Evolutionary conservation across 2,797 vertebrate species (phyloP), one percentile per base, ranked within the genome.

Genomic region (Knipowitschia caucasica): DNA sequence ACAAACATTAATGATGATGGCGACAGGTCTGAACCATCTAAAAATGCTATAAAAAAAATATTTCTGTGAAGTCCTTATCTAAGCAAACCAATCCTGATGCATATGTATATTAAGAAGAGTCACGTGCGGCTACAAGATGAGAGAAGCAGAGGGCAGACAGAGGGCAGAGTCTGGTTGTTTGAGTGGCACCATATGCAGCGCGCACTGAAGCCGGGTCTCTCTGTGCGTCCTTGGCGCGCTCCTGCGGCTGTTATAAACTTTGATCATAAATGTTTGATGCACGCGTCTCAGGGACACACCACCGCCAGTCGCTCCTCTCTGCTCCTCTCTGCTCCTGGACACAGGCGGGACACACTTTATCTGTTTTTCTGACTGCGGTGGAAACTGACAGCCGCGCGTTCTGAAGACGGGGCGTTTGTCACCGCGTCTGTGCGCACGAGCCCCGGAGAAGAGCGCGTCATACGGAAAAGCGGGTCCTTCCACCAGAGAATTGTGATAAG

Each of bases 341-440:
- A 44, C 65, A 44, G 20, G 29, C 47, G 59, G 36, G 59, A 42
- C 53, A 6, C 64, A 56, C 72, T 78, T 25, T n/a, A n/a, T 10
- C 6, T 69, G 57, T 62, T 69, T 54, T 70, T 63, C 36, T 67
- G 69, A 88, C 89, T 89, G 89, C 89, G 71, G 14, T 91, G 83
- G 89, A 89, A 86, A 90, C 89, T 79, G 59, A 73, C 65, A 64
- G 63, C 77, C 59, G 75, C 52, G 18, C 49, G 9, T 11, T 34
- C 35, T 30, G 49, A 35, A 56, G 47, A 63, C 24, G 58, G 62
- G 63, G 56, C 58, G 59, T 40, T n/a, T n/a, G n/a, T n/a, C n/a
- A n/a, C n/a, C n/a, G n/a, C n/a, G n/a, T n/a, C 3, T 7, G 7
- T 10, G 11, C 17, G 56, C 57, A 69, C 58, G 62, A 50, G 50